phyloP scores from a whole-genome alignment of 2,113 vertebrate genomes.

The Equus przewalskii region DNA sequence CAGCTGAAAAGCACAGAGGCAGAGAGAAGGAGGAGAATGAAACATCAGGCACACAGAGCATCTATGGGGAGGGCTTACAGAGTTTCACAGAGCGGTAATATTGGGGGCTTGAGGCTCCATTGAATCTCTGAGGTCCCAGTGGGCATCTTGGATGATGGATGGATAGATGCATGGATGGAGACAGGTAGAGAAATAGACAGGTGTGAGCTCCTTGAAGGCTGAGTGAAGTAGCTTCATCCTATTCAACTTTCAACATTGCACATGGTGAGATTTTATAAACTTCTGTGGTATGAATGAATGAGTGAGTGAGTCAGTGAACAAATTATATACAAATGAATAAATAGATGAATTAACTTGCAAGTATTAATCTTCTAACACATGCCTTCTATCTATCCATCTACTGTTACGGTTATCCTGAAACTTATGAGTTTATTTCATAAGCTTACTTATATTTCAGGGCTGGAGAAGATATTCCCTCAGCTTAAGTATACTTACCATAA shows the following conservation, averaged over 20 bases:
- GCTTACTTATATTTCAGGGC: not conserved
- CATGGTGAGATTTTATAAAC: not conserved
- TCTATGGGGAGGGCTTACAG: accelerated
- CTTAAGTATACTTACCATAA: not conserved
- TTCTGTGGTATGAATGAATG: not conserved
- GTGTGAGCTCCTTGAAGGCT: not conserved
- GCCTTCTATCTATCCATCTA: not conserved
- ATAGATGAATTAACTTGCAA: not conserved
- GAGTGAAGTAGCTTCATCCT: not conserved
- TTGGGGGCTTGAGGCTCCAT: too few species aligned
- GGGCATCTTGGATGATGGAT: not conserved
- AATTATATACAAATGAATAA: not conserved
- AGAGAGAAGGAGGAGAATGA: not conserved
- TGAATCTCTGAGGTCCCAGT: not conserved
- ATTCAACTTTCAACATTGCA: not conserved
- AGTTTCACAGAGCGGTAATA: not conserved
- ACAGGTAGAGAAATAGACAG: not conserved
- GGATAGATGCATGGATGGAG: not conserved
- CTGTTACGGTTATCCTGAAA: not conserved
- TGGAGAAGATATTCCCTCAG: not conserved
- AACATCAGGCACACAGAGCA: not conserved
- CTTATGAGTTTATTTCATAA: not conserved
- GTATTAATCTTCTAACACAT: not conserved
- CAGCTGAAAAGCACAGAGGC: not conserved
- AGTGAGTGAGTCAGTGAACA: not conserved